phyloP scores from a whole-genome alignment of 2,888 invertebrate species.

The Acanthosepion pharaonis region DNA sequence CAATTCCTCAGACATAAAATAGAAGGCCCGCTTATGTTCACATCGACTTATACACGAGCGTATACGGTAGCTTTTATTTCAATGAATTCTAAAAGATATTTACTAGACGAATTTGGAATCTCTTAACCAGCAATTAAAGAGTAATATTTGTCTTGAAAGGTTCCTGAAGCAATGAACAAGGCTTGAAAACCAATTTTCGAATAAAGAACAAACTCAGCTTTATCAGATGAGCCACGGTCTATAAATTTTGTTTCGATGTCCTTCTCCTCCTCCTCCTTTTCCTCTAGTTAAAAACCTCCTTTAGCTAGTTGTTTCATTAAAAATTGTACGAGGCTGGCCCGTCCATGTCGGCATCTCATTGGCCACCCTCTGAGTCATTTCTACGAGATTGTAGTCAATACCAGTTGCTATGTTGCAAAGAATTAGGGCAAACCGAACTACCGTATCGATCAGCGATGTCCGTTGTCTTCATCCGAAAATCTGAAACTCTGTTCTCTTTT shows the following conservation, averaged over 20 bases:
- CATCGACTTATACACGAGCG: too few relatives aligned
- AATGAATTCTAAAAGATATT: too few relatives aligned
- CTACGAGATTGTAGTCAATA: not conserved
- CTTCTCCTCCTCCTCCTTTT: not conserved
- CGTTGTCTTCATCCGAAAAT: not conserved
- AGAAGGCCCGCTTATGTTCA: too few relatives aligned
- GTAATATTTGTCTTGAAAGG: too few relatives aligned
- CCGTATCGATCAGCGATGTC: not conserved
- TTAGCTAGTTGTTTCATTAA: not conserved
- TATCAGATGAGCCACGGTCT: not conserved
- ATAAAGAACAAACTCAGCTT: not conserved
- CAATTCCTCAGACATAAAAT: too few relatives aligned
- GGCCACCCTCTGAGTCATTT: slow-evolving; percentile 5
- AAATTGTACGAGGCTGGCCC: not conserved
- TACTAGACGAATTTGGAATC: too few relatives aligned
- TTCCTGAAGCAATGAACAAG: too few relatives aligned
- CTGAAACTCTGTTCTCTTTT: not conserved
- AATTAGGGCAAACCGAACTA: not conserved
- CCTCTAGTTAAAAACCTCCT: not conserved
- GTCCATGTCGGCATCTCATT: not conserved
- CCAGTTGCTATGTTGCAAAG: not conserved
- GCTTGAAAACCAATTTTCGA: too few relatives aligned
- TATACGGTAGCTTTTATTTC: too few relatives aligned
- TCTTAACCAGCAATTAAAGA: too few relatives aligned
- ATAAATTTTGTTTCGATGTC: not conserved